These are phyloP conservation scores for Peromyscus melanophrys DNA, from an alignment of 2,797 vertebrate species.

Conservation along the genomic window DNA sequence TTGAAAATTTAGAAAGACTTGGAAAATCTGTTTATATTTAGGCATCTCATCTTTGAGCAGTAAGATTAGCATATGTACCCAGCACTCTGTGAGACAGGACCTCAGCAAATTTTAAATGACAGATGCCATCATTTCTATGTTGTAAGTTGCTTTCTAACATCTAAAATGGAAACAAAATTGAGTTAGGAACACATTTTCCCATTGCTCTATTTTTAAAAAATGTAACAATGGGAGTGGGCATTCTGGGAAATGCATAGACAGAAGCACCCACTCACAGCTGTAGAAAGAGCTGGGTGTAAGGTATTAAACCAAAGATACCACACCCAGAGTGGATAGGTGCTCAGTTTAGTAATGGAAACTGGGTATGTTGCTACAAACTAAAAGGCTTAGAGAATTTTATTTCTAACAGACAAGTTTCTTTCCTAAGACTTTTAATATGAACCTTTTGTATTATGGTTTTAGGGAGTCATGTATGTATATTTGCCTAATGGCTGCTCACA, in stretches of 20 bases:
- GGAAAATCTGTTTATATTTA: neutral
- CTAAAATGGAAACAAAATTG: constrained; percentile 40
- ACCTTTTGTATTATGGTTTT: neutral
- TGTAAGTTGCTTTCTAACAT: constrained; percentile 38
- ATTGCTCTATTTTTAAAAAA: neutral
- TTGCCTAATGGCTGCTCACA: neutral
- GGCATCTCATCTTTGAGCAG: neutral
- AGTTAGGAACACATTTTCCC: constrained; percentile 22
- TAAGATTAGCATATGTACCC: neutral
- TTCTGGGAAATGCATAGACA: neutral
- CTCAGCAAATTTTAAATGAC: constrained; percentile 8
- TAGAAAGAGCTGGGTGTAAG: neutral
- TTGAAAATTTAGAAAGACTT: constrained; percentile 26
- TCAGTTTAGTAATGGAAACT: neutral
- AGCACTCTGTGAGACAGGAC: neutral
- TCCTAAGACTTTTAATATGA: neutral
- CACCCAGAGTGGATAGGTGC: neutral
- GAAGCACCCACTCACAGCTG: neutral
- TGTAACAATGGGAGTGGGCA: neutral
- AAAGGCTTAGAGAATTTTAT: neutral
- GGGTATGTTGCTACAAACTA: neutral
- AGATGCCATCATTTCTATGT: neutral
- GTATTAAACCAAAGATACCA: constrained; percentile 25
- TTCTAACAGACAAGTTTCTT: constrained; percentile 25
- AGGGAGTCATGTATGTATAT: neutral